A percentile compares a stretch with the other conserved stretches of the same genome.
Conservation (phyloP, 2,888 invertebrate genomes). For the Cheiracanthium punctorium region DNA sequence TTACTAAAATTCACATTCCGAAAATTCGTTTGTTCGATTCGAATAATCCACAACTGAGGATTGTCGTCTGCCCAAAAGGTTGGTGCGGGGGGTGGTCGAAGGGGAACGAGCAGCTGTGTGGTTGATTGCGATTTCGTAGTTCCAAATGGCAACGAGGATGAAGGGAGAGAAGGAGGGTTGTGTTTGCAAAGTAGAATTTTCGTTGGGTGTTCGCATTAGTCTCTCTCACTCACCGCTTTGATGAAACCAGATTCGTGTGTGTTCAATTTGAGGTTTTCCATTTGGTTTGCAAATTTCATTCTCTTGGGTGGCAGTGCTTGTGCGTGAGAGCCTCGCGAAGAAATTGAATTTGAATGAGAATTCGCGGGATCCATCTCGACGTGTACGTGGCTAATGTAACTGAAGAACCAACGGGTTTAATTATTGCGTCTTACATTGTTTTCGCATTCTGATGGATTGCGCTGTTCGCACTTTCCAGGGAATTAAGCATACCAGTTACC, state of each 20-base stretch:
- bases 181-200: background rate
- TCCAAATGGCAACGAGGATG: background rate
- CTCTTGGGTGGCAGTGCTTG: background rate
- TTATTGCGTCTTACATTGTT: no score
- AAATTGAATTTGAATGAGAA: background rate
- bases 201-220: background rate
- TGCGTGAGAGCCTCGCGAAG: background rate
- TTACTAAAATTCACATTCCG: background rate
- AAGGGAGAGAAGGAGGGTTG: background rate
- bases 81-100: background rate
- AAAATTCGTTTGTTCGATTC: slow-evolving; percentile 10
- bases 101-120: background rate
- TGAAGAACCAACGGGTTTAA: no score
- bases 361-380: background rate
- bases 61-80: background rate
- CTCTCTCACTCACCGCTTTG: no score
- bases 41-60: background rate
- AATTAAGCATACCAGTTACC: no score
- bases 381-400: no score
- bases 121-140: background rate
- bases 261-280: background rate
- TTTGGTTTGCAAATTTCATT: slow-evolving; percentile 4
- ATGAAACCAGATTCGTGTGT: background rate
- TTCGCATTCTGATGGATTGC: no score
- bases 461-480: no score